These are phyloP conservation scores for Pteropus alecto DNA, from an alignment of 2,113 vertebrate genomes.

Conservation along the genomic window DNA sequence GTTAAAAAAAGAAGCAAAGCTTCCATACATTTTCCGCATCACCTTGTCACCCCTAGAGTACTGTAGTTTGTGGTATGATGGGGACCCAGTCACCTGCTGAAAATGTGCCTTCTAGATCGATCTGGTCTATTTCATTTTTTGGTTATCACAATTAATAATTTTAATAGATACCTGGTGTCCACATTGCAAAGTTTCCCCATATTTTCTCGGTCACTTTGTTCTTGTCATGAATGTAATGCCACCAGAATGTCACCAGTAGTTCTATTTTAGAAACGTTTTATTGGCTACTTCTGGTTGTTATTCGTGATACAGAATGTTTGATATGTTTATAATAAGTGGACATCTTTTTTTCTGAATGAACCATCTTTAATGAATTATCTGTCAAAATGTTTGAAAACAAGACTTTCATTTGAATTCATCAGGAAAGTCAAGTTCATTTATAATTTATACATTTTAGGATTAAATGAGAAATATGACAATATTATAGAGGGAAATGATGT, in stretches of 20 bases:
- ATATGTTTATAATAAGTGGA: not conserved
- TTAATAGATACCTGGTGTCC: not conserved
- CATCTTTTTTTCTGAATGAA: not conserved
- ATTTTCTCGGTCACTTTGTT: not conserved
- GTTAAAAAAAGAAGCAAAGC: not conserved
- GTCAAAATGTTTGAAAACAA: not conserved
- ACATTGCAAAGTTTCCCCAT: not conserved
- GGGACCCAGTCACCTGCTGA: not conserved
- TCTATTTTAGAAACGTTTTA: not conserved
- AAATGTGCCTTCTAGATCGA: not conserved
- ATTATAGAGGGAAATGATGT: not conserved
- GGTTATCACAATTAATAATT: not conserved
- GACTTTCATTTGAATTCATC: not conserved
- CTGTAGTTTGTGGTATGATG: not conserved
- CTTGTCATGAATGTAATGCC: not conserved
- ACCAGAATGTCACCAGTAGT: not conserved
- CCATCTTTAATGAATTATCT: not conserved
- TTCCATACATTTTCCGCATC: not conserved
- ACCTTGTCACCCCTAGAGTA: not conserved
- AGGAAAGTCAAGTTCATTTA: constrained; percentile 14
- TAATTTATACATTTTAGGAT: not conserved
- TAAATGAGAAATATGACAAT: not conserved
- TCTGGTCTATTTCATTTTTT: not conserved
- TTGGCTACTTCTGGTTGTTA: not conserved
- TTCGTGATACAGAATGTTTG: not conserved